These are phyloP conservation scores for Odontesthes bonariensis DNA, from an alignment of 2,113 vertebrate genomes.

Conservation along the genomic window DNA sequence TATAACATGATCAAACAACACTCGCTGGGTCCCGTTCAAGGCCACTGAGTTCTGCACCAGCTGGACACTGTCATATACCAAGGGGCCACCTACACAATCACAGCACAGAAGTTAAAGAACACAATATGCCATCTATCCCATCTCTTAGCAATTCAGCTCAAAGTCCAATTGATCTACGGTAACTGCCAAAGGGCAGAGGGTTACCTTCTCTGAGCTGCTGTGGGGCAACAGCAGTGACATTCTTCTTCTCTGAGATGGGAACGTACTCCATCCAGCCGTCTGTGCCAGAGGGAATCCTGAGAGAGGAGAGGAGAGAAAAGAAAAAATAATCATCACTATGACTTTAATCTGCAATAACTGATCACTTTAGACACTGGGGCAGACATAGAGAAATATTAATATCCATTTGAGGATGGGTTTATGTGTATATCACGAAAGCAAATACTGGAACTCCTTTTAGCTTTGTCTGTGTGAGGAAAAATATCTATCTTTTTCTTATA, in stretches of 20 bases:
- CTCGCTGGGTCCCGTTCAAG: slow-evolving; percentile 93
- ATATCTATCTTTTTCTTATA: background rate
- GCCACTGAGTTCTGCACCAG: slow-evolving; percentile 90
- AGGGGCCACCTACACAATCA: slow-evolving; percentile 86
- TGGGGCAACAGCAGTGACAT: slow-evolving; percentile 53
- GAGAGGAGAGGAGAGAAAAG: background rate
- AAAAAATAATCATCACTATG: background rate
- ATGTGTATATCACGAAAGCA: background rate
- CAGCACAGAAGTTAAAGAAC: background rate
- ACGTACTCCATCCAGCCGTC: slow-evolving; percentile 85
- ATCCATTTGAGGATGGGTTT: no score
- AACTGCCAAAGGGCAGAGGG: background rate
- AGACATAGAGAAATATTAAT: background rate
- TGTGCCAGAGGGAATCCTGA: slow-evolving; percentile 88
- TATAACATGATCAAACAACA: slow-evolving; percentile 92
- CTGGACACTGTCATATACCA: slow-evolving; percentile 87
- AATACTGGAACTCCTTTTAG: background rate
- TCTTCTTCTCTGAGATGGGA: slow-evolving; percentile 86
- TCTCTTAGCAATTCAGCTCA: background rate
- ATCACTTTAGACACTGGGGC: no score
- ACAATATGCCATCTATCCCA: background rate
- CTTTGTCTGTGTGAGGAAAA: background rate
- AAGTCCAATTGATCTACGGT: accelerated
- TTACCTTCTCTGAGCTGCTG: slow-evolving; percentile 89
- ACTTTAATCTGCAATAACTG: background rate